Evolutionary conservation across 2,797 vertebrate species (phyloP), one percentile per base, ranked within the genome.

Genomic region (Dendrocincla tyrannina): DNA sequence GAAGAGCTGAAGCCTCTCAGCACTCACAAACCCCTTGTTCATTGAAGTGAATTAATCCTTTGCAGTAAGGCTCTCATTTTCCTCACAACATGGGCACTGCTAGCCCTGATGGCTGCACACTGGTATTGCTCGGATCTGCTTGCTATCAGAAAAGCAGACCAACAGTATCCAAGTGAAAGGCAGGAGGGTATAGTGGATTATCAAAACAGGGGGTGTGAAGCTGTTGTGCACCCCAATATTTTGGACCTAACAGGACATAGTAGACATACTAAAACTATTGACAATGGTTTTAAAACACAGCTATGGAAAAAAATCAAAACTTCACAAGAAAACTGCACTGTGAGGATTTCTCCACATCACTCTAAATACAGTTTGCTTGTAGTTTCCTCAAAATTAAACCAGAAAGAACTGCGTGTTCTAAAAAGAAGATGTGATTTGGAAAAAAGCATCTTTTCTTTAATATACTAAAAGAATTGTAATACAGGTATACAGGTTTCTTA

Each of bases 21-120:
- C 49, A 42, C 15, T 82, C 81, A 72, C 12, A 94, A 90, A 91
- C n/a, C 9, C 19, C 1, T 0, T 69, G 64, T 89, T 74, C 94
- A 46, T 74, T 92, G 84, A 93, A 93, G 70, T 76, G 80, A 93
- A 86, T 85, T 76, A 95, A 79, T 96, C 56, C 86, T 70, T 80
- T 95, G 78, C 81, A 93, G 74, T 49, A 85, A 60, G 64, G n/a
- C 55, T 87, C 70, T 95, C 77, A 68, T 94, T 87, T 93, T 77
- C 32, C 33, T 93, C 86, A 60, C 93, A 76, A 91, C 74, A 79
- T 52, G 70, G 42, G 53, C 62, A 56, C 60, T 87, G 56, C 44
- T 72, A 72, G 28, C 59, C 58, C n/a, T 89, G 74, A 79, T 73
- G 81, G 17, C 52, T 77, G 52, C 92, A 59, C 27, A 87, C 37